phyloP scores from a whole-genome alignment of 2,888 invertebrate species.

The Drosophila maculinotata region DNA sequence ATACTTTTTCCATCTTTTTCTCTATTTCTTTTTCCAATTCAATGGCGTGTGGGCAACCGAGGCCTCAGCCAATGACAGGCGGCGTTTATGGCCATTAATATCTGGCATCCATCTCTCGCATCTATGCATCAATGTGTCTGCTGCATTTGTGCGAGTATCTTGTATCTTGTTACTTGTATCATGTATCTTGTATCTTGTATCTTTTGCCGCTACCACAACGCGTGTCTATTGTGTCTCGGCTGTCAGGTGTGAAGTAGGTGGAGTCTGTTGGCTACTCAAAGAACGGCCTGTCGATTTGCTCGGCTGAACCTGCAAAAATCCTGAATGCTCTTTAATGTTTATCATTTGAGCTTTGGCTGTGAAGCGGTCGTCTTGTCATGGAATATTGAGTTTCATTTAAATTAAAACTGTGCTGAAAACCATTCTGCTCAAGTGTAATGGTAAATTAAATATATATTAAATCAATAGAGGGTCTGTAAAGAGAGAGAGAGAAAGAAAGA shows the following conservation, averaged over 20 bases:
- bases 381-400: conserved; percentile 7
- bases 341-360: background rate
- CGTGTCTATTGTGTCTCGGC: conserved; percentile 51
- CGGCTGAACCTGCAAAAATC: conserved; percentile 14
- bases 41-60: conserved; percentile 47
- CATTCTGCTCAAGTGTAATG: too few species aligned
- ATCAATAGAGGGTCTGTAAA: too few species aligned
- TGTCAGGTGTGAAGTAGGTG: conserved; percentile 75
- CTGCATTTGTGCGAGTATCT: conserved; percentile 24
- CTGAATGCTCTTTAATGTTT: conserved; percentile 5
- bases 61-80: conserved; percentile 58
- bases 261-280: conserved; percentile 44
- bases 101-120: conserved; percentile 24
- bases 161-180: conserved; percentile 25
- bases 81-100: conserved; percentile 56
- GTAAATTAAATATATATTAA: too few species aligned
- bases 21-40: conserved; percentile 50
- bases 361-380: background rate
- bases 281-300: conserved; percentile 46
- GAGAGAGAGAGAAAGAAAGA: too few species aligned
- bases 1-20: conserved; percentile 4
- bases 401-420: background rate
- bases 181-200: conserved; percentile 37
- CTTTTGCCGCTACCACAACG: conserved; percentile 21
- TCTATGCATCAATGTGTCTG: conserved; percentile 10